These are phyloP conservation scores for Sebastes alutus DNA, from an alignment of 2,797 vertebrate genomes.

Conservation along the genomic window DNA sequence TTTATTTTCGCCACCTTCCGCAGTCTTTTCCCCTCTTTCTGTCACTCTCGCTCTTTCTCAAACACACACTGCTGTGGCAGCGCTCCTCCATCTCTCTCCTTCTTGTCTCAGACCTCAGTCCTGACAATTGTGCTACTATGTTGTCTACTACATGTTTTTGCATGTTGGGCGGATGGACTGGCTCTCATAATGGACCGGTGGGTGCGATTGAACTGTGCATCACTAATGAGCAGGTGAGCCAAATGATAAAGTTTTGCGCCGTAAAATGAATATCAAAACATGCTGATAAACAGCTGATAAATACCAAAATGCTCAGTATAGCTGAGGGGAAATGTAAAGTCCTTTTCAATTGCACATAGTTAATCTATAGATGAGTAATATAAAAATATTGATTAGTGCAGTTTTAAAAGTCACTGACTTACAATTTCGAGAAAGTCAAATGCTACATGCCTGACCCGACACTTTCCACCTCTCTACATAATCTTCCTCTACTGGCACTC, in stretches of 20 bases:
- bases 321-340: neutral
- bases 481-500: neutral
- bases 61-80: neutral
- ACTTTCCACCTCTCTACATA: neutral
- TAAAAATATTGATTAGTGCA: too few species aligned
- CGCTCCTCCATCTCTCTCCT: neutral
- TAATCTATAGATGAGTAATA: too few species aligned
- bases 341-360: neutral
- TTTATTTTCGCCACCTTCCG: too few species aligned
- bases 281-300: neutral
- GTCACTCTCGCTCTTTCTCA: too few species aligned
- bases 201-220: too few species aligned
- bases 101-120: neutral
- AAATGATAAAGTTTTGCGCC: neutral
- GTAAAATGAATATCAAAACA: neutral
- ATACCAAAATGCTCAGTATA: neutral
- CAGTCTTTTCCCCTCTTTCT: too few species aligned
- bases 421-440: neutral
- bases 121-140: too few species aligned
- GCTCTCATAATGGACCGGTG: too few species aligned
- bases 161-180: too few species aligned
- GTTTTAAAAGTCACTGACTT: neutral
- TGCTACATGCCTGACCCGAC: neutral
- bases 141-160: too few species aligned
- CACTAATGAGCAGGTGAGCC: too few species aligned